Evolutionary conservation across 2,797 vertebrate species (phyloP).

Genomic region (Artibeus lituratus): DNA sequence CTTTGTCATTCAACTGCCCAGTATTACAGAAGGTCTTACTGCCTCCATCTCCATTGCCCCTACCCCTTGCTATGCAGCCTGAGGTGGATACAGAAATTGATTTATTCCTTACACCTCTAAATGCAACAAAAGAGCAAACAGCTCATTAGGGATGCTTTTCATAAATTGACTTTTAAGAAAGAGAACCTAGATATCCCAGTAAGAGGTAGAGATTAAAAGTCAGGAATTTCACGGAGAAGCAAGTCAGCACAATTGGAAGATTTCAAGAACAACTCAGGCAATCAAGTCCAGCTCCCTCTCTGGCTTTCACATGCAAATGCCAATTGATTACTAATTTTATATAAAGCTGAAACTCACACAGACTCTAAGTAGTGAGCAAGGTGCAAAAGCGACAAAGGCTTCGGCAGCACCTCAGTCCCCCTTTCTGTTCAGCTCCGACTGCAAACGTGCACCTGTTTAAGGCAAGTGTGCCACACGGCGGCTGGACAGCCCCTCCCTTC

Average conservation of each 20-base stretch:
- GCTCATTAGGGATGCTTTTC: background rate
- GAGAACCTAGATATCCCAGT: background rate
- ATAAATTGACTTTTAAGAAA: conserved; percentile 3
- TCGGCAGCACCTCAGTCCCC: background rate
- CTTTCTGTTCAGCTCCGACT: background rate
- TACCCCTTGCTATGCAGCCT: background rate
- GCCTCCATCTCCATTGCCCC: rapidly evolving
- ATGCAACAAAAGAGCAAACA: background rate
- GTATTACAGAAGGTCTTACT: background rate
- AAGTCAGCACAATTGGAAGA: background rate
- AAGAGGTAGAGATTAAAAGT: conserved; percentile 16
- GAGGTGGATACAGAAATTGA: background rate
- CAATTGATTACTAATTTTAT: background rate
- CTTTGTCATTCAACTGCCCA: background rate
- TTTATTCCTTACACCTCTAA: background rate
- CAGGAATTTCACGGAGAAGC: background rate
- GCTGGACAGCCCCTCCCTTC: background rate
- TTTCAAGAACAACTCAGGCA: background rate
- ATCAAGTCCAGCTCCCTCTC: background rate
- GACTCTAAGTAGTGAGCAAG: background rate
- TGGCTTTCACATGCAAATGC: background rate
- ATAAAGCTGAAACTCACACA: background rate
- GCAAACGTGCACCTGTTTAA: background rate
- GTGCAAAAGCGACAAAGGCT: background rate
- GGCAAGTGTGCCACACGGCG: background rate